These are phyloP conservation scores for Melinaea marsaeus DNA, from an alignment of 2,888 invertebrate genomes.

Conservation along the genomic window DNA sequence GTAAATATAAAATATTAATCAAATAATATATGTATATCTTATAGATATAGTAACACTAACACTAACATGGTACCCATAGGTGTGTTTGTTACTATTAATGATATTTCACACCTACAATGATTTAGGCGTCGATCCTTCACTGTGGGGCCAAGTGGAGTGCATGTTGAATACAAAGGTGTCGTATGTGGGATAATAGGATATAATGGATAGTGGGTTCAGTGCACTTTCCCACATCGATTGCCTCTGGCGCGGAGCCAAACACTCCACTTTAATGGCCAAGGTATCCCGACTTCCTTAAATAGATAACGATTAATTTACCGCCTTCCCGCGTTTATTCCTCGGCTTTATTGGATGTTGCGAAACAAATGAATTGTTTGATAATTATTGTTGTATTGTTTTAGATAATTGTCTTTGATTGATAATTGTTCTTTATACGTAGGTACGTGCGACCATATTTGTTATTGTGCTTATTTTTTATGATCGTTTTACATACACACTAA, in stretches of 20 bases:
- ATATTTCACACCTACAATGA: neutral
- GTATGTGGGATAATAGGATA: slow-evolving; percentile 39
- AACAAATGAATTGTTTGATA: slow-evolving; percentile 17
- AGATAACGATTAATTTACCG: slow-evolving; percentile 48
- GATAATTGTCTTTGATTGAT: slow-evolving; percentile 15
- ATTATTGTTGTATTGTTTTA: slow-evolving; percentile 25
- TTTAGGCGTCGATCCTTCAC: slow-evolving; percentile 17
- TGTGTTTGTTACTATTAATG: no score
- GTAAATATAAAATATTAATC: no score
- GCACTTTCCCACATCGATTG: slow-evolving; percentile 62
- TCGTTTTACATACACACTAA: no score
- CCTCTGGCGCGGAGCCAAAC: slow-evolving; percentile 66
- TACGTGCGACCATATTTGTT: neutral
- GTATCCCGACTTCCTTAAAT: slow-evolving; percentile 67
- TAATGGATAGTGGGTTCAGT: slow-evolving; percentile 60
- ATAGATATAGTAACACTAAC: no score
- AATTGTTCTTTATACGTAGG: neutral
- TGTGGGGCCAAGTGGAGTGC: slow-evolving; percentile 33
- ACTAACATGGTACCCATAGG: no score
- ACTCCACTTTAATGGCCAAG: slow-evolving; percentile 63
- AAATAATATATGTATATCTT: no score
- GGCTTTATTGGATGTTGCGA: slow-evolving; percentile 15
- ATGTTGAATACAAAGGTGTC: slow-evolving; percentile 37
- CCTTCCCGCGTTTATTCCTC: slow-evolving; percentile 18
- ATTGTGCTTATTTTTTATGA: neutral